Evolutionary conservation across 2,113 vertebrate genomes (phyloP), one percentile per base, ranked within the genome.

Genomic region (Sprattus sprattus): DNA sequence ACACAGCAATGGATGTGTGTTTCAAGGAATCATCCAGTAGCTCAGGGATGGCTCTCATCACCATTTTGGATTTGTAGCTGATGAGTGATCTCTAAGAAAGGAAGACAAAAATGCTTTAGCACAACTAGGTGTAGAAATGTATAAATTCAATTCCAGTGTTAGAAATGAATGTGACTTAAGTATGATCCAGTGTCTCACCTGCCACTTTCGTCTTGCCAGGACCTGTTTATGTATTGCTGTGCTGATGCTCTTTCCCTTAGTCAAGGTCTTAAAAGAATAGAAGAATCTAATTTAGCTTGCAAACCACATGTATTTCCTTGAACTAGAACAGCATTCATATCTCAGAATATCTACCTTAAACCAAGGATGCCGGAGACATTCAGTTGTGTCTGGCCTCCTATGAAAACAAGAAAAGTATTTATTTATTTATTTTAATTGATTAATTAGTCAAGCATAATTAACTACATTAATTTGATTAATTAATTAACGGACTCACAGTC

Each of bases 51-150:
- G 97, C 95, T n/a, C 97, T 94, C 93, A 98, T 95, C 88, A 98
- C 96, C 97, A 99, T 97, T 86, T 98, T 97, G 91, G 98, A 99
- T 91, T 99, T 99, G 91, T 98, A 99, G 94, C 94, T 97, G 93
- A 99, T 96, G 22, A 87, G 80, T 18, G 88, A 86, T 60, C 67
- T 82, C 85, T 87, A n/a, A 50, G 15, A 46, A 10, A 18, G 82
- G 46, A 10, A 57, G 0, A 84, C 9, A 82, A 20, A 71, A 25
- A 71, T 16, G 28, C 28, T 39, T 15, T 54, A 83, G 22, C 11
- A 83, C 22, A 52, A 28, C 50, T 13, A 82, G 16, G 1, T 39
- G 15, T 6, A 46, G 13, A 81, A 82, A 45, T 25, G 45, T 6
- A 0, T 20, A 64, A 82, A 46, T 71, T 11, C 22, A 25, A 22